A percentile compares a stretch with the other conserved stretches of the same genome.
Conservation (phyloP, 2,113 vertebrate species). For the Phaethon lepturus region DNA sequence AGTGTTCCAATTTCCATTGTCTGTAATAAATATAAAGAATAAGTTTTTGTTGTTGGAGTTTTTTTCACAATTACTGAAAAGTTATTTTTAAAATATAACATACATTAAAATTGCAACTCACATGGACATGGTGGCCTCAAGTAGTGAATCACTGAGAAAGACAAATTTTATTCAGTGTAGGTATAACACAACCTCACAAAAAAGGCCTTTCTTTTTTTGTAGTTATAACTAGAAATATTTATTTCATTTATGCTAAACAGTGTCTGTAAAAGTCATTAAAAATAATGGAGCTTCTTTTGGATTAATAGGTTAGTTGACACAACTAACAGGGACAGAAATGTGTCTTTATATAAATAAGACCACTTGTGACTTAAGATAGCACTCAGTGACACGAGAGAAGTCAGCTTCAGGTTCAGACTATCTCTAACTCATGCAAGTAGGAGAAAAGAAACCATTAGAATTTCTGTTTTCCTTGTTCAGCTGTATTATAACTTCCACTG, state of each 20-base stretch:
- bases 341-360: background rate
- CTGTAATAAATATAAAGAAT: conserved; percentile 71
- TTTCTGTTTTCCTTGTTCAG: background rate
- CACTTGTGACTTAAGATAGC: background rate
- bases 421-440: background rate
- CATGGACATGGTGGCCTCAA: background rate
- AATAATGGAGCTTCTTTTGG: background rate
- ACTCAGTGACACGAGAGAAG: background rate
- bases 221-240: background rate
- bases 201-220: background rate
- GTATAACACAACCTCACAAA: background rate
- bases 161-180: background rate
- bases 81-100: background rate
- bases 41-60: background rate
- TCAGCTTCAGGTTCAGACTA: background rate
- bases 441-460: background rate
- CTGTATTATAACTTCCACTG: background rate
- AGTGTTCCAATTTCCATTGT: conserved; percentile 92
- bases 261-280: background rate
- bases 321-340: background rate
- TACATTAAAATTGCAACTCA: background rate
- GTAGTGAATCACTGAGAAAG: background rate
- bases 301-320: background rate
- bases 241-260: background rate
- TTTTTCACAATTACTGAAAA: background rate